These are phyloP conservation scores for Portevinia maculata DNA, from an alignment of 2,888 invertebrate species.

Conservation along the genomic window DNA sequence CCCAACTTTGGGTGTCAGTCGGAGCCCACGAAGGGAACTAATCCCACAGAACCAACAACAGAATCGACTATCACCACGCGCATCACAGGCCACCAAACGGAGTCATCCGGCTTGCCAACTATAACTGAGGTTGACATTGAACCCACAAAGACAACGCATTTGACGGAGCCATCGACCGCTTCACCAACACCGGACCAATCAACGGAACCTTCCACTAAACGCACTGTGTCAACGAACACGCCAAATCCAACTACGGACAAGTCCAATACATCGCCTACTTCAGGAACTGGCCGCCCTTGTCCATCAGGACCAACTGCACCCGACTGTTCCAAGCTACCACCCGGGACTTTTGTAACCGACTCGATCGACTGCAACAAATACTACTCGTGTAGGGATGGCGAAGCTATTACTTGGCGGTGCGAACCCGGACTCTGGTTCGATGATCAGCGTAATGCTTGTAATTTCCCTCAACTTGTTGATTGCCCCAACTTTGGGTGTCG, in stretches of 20 bases:
- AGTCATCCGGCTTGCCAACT: neutral
- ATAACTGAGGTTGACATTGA: too few species aligned
- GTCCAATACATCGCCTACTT: neutral
- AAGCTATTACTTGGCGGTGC: neutral
- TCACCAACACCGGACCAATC: too few species aligned
- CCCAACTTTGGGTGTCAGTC: slow-evolving; percentile 36
- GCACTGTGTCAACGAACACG: neutral
- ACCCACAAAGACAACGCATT: neutral
- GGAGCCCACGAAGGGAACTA: neutral
- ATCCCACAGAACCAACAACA: neutral
- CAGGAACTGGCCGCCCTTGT: neutral
- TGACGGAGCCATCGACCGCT: neutral
- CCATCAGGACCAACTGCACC: too few species aligned
- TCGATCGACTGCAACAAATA: slow-evolving; percentile 22
- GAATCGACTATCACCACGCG: neutral
- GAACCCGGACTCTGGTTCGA: slow-evolving; percentile 25
- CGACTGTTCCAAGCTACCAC: too few species aligned
- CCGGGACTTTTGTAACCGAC: too few species aligned
- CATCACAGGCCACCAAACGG: neutral
- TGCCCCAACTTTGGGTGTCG: slow-evolving; percentile 24
- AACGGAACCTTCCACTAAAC: neutral
- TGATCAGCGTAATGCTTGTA: neutral
- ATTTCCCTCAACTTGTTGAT: neutral
- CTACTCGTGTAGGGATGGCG: slow-evolving; percentile 7
- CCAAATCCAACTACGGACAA: neutral